Conservation (phyloP, 64 coral and sea anemone species). For the Anthopleura sola region DNA sequence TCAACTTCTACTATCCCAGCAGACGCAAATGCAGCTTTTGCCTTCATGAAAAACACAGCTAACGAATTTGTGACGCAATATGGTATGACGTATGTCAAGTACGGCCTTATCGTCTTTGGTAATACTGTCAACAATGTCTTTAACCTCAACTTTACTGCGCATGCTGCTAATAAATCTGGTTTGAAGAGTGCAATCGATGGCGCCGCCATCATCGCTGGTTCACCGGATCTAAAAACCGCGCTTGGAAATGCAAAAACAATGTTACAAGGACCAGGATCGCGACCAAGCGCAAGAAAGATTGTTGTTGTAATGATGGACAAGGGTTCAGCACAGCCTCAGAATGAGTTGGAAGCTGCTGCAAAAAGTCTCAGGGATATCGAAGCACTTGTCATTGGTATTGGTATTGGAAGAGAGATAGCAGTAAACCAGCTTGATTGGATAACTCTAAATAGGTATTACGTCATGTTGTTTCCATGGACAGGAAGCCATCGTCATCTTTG, state of each 20-base stretch:
- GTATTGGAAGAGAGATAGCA: background rate
- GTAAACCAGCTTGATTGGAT: constrained; percentile 11
- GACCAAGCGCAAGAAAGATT: background rate
- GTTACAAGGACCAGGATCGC: background rate
- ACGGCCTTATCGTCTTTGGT: constrained; percentile 1
- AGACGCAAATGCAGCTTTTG: background rate
- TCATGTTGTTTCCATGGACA: background rate
- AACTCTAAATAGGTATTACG: constrained; percentile 30
- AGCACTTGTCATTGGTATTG: background rate
- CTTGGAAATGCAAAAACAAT: background rate
- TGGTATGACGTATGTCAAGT: background rate
- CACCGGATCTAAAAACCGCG: background rate
- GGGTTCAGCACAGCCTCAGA: background rate
- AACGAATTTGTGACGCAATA: constrained; percentile 19
- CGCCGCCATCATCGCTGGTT: background rate
- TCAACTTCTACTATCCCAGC: background rate
- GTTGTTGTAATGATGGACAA: constrained; percentile 15
- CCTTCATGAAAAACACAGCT: background rate
- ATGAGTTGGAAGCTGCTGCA: background rate
- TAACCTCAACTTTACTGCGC: background rate
- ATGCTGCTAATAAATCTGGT: background rate
- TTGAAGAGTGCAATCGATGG: background rate
- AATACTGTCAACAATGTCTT: constrained; percentile 2
- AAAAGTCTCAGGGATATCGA: background rate
- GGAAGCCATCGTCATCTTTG: constrained; percentile 6